Conservation (phyloP, 2,797 vertebrate genomes). For the Cossypha dichroa region DNA sequence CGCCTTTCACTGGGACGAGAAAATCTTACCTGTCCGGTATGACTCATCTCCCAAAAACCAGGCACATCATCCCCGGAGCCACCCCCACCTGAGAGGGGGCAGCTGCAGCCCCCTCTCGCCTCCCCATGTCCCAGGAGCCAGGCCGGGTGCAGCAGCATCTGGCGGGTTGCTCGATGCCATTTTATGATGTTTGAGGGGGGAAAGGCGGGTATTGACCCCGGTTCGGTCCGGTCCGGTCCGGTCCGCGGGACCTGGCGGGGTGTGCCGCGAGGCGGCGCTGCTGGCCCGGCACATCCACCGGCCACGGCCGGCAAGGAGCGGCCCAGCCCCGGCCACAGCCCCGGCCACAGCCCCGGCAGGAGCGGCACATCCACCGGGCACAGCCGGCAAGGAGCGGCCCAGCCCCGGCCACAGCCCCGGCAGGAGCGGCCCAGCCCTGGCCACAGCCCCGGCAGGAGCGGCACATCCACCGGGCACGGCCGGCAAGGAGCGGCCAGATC, state of each 20-base stretch:
- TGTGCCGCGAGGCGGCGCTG: background rate
- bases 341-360: too few relatives aligned
- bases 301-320: background rate
- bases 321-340: too few relatives aligned
- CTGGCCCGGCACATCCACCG: background rate
- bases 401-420: too few relatives aligned
- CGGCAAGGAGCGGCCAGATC: too few relatives aligned
- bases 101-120: background rate
- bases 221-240: fast-evolving
- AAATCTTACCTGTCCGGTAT: background rate
- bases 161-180: background rate
- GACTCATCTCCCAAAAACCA: background rate
- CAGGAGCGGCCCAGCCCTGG: too few relatives aligned
- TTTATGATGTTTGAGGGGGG: fast-evolving
- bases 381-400: too few relatives aligned
- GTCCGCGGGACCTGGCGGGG: too few relatives aligned
- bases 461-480: too few relatives aligned
- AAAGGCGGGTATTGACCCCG: fast-evolving
- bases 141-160: background rate
- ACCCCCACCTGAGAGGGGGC: background rate
- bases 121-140: background rate
- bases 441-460: too few relatives aligned
- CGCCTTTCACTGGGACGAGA: background rate
- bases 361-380: too few relatives aligned
- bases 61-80: background rate